A percentile compares a stretch with the other conserved stretches of the same genome.
Conservation (phyloP, 23 tunicate genomes). For the Ciona savignyi region DNA sequence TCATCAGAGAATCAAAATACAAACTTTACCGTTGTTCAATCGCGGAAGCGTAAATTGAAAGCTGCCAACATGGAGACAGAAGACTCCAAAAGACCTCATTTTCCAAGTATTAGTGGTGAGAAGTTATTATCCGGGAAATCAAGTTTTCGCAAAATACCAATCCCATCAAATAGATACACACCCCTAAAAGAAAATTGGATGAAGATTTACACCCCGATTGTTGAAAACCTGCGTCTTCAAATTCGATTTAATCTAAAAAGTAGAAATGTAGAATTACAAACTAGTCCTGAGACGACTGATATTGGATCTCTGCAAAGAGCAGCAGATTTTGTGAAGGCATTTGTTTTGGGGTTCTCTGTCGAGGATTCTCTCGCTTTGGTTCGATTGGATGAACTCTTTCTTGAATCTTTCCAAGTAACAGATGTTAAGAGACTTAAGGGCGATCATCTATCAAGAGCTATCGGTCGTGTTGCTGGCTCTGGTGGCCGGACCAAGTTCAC, state of each 20-base stretch:
- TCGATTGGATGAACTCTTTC: slow-evolving; percentile 83
- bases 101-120: slow-evolving; percentile 50
- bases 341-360: slow-evolving; percentile 81
- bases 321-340: slow-evolving; percentile 84
- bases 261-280: slow-evolving; percentile 70
- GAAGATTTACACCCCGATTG: slow-evolving; percentile 80
- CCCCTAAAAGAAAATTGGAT: slow-evolving; percentile 95
- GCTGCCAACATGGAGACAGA: slow-evolving; percentile 20
- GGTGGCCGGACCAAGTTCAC: slow-evolving; percentile 92
- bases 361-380: slow-evolving; percentile 96
- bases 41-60: slow-evolving; percentile 26
- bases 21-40: slow-evolving; percentile 18
- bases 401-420: slow-evolving; percentile 81
- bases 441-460: slow-evolving; percentile 86
- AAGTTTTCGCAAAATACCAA: slow-evolving; percentile 52
- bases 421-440: slow-evolving; percentile 94
- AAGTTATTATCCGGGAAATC: slow-evolving; percentile 20
- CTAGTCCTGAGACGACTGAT: slow-evolving; percentile 63
- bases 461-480: slow-evolving; percentile 91
- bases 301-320: slow-evolving; percentile 83
- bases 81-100: slow-evolving; percentile 47
- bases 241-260: slow-evolving; percentile 78
- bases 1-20: not conserved
- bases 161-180: slow-evolving; percentile 83
- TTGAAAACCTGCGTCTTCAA: slow-evolving; percentile 76